phyloP scores from a whole-genome alignment of 2,797 vertebrate genomes.

The Luscinia luscinia region DNA sequence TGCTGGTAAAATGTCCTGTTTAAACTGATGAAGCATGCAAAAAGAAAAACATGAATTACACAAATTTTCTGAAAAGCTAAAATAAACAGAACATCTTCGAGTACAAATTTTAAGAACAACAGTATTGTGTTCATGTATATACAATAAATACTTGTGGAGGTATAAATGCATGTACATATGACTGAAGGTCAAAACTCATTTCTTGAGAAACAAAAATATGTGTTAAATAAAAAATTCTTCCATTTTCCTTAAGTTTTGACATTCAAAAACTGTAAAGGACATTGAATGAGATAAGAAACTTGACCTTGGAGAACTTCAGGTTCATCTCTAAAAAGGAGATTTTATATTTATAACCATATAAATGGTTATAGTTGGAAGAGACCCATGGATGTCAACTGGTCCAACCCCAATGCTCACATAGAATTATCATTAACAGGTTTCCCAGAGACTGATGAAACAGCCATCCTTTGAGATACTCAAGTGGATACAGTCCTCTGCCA shows the following conservation, averaged over 20 bases:
- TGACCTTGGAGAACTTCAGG: not conserved
- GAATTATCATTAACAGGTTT: not conserved
- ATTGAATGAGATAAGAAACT: not conserved
- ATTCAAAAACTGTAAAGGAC: not conserved
- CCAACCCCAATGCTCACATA: not conserved
- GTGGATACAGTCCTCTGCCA: not conserved
- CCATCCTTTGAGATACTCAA: not conserved
- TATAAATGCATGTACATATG: not conserved
- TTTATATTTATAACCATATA: not conserved
- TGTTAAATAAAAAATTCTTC: not conserved
- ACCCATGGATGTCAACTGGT: accelerated
- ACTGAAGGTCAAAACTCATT: not conserved
- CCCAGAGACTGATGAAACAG: not conserved
- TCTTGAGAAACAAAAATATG: not conserved
- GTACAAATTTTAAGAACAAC: not conserved
- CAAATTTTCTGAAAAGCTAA: not conserved
- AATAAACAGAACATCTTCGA: not conserved
- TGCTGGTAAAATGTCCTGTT: not conserved
- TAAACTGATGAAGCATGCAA: not conserved
- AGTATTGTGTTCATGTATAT: not conserved
- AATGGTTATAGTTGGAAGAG: not conserved
- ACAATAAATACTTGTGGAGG: not conserved
- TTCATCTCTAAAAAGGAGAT: not conserved
- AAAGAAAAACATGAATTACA: not conserved
- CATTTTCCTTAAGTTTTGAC: not conserved